A percentile compares a stretch with the other conserved stretches of the same genome.
These are phyloP conservation scores for Mixornis gularis DNA, from an alignment of 2,113 vertebrate species.

Conservation along the genomic window DNA sequence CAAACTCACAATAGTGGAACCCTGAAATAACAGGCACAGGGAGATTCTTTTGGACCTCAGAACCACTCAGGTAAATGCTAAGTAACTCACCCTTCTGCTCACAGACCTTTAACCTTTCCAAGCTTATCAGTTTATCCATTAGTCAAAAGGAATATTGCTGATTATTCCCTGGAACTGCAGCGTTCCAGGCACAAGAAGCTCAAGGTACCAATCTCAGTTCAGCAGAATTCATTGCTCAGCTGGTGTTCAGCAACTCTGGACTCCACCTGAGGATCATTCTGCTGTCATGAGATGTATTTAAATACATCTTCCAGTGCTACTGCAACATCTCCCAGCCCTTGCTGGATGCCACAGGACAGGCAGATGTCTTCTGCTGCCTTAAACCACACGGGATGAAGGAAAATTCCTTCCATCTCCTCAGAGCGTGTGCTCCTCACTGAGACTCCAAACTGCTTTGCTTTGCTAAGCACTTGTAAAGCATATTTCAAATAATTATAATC, in stretches of 20 bases:
- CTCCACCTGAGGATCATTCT: neutral
- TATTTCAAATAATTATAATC: constrained; percentile 55
- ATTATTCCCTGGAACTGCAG: neutral
- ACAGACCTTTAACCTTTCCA: neutral
- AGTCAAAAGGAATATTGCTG: neutral
- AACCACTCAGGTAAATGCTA: neutral
- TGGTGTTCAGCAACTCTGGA: neutral
- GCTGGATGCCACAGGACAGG: neutral
- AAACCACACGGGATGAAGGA: neutral
- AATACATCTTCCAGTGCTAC: neutral
- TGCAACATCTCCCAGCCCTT: neutral
- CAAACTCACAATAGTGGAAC: neutral
- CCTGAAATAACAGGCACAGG: neutral
- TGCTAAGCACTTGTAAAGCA: constrained; percentile 21
- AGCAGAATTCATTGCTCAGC: neutral
- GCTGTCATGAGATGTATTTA: neutral
- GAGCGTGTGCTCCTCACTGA: neutral
- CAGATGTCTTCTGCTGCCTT: constrained; percentile 11
- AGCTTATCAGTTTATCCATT: neutral
- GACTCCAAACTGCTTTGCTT: neutral
- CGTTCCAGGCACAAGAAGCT: neutral
- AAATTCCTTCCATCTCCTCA: neutral
- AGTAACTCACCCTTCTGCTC: neutral
- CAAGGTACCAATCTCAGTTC: neutral
- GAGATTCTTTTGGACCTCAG: neutral